Conservation (phyloP, 2,888 invertebrate species). For the Oscheius sp. region DNA sequence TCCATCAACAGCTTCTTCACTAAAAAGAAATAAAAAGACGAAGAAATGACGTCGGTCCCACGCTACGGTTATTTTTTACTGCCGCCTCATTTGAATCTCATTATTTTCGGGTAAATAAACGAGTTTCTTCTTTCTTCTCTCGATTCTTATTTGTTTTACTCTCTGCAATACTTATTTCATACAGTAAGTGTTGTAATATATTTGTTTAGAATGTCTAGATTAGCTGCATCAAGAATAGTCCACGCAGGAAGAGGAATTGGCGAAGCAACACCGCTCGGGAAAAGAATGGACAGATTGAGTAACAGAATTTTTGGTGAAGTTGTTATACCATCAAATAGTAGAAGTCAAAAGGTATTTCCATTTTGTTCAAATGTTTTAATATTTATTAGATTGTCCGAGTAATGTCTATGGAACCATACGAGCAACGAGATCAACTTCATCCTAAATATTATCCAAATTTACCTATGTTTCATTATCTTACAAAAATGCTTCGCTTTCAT, state of each 20-base stretch:
- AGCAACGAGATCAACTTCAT: constrained; percentile 63
- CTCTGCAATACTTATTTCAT: background rate
- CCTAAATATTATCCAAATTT: constrained; percentile 69
- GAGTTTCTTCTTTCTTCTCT: background rate
- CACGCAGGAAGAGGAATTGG: constrained; percentile 62
- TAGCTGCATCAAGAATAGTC: constrained; percentile 61
- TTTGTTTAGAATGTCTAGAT: constrained; percentile 38
- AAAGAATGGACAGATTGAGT: constrained; percentile 65
- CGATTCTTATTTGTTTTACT: background rate
- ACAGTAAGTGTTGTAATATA: background rate
- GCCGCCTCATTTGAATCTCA: background rate
- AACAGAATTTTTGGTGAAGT: constrained; percentile 59
- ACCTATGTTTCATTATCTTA: constrained; percentile 73
- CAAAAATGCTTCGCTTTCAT: constrained; percentile 71
- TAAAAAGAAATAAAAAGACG: constrained; percentile 52
- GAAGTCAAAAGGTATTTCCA: constrained; percentile 52
- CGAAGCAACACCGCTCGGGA: constrained; percentile 65
- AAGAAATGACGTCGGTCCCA: background rate
- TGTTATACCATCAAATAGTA: constrained; percentile 62
- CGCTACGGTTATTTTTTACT: background rate
- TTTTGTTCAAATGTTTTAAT: background rate
- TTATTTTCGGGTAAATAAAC: constrained; percentile 1
- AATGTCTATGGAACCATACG: constrained; percentile 69
- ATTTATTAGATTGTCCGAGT: constrained; percentile 63
- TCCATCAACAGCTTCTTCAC: constrained; percentile 59